These are phyloP conservation scores for Coleophora deauratella DNA, from an alignment of 2,888 invertebrate species.

Conservation along the genomic window DNA sequence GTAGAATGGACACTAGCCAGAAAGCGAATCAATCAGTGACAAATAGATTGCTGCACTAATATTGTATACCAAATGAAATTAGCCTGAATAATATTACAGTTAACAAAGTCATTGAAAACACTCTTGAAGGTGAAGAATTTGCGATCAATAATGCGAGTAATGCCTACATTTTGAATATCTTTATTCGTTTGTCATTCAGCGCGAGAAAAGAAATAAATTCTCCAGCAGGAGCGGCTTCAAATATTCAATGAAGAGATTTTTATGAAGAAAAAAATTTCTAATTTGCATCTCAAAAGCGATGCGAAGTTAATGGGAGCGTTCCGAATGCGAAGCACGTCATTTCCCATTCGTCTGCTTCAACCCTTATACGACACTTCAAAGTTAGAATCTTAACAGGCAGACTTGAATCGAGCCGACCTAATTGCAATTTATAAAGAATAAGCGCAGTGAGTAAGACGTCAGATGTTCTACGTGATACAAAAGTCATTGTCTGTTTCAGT, in stretches of 20 bases:
- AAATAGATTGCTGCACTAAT: too few species aligned
- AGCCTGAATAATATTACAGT: too few species aligned
- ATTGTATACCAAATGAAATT: too few species aligned
- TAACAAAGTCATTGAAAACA: too few species aligned
- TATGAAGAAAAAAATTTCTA: constrained; percentile 55
- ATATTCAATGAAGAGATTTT: constrained; percentile 68
- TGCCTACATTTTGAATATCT: neutral
- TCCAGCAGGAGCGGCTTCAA: constrained; percentile 50
- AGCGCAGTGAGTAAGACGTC: too few species aligned
- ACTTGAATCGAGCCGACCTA: neutral
- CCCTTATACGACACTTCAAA: constrained; percentile 52
- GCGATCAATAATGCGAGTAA: too few species aligned
- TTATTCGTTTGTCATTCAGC: constrained; percentile 36
- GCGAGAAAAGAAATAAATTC: constrained; percentile 49
- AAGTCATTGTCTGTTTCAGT: too few species aligned
- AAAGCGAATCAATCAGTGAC: too few species aligned
- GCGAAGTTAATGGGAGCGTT: constrained; percentile 59
- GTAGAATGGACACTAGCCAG: too few species aligned
- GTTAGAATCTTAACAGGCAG: constrained; percentile 23
- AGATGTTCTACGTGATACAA: too few species aligned
- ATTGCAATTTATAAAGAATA: too few species aligned
- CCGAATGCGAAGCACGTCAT: constrained; percentile 60
- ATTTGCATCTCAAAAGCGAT: constrained; percentile 70
- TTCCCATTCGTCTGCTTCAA: constrained; percentile 49
- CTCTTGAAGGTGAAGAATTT: too few species aligned